These are phyloP conservation scores for Picathartes gymnocephalus DNA, from an alignment of 2,113 vertebrate species.

Conservation along the genomic window DNA sequence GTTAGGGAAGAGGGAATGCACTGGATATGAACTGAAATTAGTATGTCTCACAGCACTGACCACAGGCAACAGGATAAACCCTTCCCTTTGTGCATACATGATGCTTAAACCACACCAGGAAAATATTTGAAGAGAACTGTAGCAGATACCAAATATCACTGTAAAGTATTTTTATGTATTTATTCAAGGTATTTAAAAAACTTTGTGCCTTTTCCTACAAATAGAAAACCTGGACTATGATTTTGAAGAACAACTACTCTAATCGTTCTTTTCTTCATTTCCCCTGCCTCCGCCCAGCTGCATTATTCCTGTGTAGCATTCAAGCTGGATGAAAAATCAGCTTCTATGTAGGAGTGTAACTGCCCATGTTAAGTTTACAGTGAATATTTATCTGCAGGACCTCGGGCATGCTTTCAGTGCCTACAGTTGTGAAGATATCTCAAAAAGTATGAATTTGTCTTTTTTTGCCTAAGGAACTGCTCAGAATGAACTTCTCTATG, in stretches of 20 bases:
- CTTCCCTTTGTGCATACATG: neutral
- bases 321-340: neutral
- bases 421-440: neutral
- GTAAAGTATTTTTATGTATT: neutral
- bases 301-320: neutral
- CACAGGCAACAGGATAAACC: neutral
- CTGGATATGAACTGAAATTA: neutral
- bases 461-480: neutral
- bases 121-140: neutral
- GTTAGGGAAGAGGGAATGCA: neutral
- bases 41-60: neutral
- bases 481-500: neutral
- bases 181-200: neutral
- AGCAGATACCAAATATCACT: neutral
- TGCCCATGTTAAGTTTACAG: neutral
- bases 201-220: neutral
- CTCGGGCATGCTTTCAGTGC: neutral
- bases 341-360: neutral
- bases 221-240: neutral
- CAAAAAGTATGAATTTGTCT: neutral
- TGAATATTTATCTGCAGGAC: neutral
- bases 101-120: neutral
- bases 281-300: neutral
- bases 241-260: neutral
- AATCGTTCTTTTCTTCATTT: neutral